These are phyloP conservation scores for Bos taurus DNA, from an alignment of 2,113 vertebrate species.

Conservation along the genomic window DNA sequence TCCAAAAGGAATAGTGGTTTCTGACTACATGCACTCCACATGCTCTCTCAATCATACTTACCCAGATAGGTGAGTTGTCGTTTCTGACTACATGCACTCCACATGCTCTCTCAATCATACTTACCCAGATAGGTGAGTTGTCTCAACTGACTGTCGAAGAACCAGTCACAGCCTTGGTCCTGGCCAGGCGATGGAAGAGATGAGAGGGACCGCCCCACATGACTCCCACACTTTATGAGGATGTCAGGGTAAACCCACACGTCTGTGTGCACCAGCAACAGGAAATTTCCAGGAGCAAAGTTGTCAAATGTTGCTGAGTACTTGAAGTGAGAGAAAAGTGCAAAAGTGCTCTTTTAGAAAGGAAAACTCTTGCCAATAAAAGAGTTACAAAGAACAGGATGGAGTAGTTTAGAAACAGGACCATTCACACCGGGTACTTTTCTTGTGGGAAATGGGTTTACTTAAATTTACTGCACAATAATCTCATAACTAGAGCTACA, in stretches of 20 bases:
- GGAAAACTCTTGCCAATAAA: neutral
- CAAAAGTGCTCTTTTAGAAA: neutral
- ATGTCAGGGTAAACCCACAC: conserved; percentile 59
- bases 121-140: conserved; percentile 81
- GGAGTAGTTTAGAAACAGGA: neutral
- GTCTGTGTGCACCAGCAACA: conserved; percentile 75
- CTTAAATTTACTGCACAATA: neutral
- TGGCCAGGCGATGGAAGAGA: conserved; percentile 15
- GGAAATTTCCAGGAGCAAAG: conserved; percentile 73
- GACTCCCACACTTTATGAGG: conserved; percentile 71
- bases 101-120: neutral
- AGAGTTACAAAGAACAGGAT: neutral
- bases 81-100: neutral
- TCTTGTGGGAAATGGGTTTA: neutral
- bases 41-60: conserved; percentile 55
- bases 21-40: neutral
- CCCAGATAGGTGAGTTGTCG: conserved; percentile 74
- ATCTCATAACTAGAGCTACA: neutral
- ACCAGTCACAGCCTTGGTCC: conserved; percentile 79
- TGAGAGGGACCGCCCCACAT: conserved; percentile 51
- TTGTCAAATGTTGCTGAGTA: conserved; percentile 79
- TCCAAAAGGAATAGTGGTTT: neutral
- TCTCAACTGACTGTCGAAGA: conserved; percentile 56
- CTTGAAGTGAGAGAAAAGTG: conserved; percentile 58
- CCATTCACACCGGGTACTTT: neutral